Base-by-base conservation (phyloP, 2,888 invertebrate genomes). In the Ichneumoninae sp. region DNA sequence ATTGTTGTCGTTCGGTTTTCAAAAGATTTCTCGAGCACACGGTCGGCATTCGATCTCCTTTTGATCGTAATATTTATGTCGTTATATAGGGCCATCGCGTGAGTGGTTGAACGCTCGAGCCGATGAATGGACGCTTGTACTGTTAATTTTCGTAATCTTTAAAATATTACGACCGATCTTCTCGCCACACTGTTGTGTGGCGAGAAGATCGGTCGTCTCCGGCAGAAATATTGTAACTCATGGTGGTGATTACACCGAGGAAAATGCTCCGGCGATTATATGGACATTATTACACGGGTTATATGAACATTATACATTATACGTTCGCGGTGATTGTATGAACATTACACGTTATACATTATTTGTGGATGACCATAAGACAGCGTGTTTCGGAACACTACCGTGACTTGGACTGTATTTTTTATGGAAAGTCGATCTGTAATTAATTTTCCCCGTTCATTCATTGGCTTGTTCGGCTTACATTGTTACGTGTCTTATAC, bases 11-110 rank as follows among this genome's bases (percentile, higher is more conserved):
- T 74, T 22, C 10, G 10, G 54, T 57, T 36, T 80, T 10, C 50
- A n/a, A 44, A 47, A 22, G 36, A 78, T 78, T 66, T 78, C 44
- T 66, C 30, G 5, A 13, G 36, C 33, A 50, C 40, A 26, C 10
- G 44, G 44, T 16, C 44, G 44, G 16, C 44, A 16, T 47, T 40
- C 19, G 33, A 40, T 19, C 40, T 16, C 13, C 50, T 75, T 40
- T 40, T 13, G 57, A 57, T 57, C 57, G 57, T 22, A 26, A 57
- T 22, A 57, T 57, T 57, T 57, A 26, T 10, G 22, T 26, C 22
- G 13, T 57, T 57, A 13, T 26, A 13, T 13, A 1, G 5, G 10
- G 57, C 22, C 22, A 13, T 26, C 22, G 57, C 22, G 57, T 3
- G 57, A 57, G 10, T 26, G 22, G 8, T 54, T 22, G 54, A 54